These are phyloP conservation scores for Synergus japonicus DNA, from an alignment of 2,888 invertebrate species.

Conservation along the genomic window DNA sequence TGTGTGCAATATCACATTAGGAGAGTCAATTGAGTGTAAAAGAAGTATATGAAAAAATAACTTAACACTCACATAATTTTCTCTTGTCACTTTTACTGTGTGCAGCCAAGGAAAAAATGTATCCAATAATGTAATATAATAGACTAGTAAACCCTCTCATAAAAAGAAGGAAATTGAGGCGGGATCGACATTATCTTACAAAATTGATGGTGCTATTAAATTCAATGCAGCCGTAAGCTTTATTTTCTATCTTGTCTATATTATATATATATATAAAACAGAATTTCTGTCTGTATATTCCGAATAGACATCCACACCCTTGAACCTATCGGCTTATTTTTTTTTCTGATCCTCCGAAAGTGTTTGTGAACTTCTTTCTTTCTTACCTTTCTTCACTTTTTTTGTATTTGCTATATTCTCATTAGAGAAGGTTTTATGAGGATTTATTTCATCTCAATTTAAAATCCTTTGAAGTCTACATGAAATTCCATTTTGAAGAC, in stretches of 20 bases:
- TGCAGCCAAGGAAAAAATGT: not conserved
- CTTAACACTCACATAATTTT: slow-evolving; percentile 26
- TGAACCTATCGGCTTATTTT: no score
- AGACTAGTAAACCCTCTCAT: not conserved
- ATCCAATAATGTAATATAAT: not conserved
- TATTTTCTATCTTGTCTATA: not conserved
- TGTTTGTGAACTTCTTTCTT: no score
- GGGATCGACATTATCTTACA: not conserved
- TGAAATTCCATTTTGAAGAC: not conserved
- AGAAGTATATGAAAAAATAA: slow-evolving; percentile 24
- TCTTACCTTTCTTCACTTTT: no score
- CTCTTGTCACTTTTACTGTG: slow-evolving; percentile 33
- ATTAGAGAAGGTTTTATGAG: no score
- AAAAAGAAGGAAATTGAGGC: not conserved
- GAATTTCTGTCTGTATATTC: no score
- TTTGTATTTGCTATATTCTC: no score
- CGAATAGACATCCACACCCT: no score
- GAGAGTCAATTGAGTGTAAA: slow-evolving; percentile 24
- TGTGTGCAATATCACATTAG: slow-evolving; percentile 32
- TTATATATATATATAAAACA: no score
- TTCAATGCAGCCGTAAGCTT: not conserved
- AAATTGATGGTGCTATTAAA: not conserved
- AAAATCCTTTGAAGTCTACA: no score
- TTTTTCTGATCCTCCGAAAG: no score
- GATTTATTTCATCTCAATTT: no score